Conservation (phyloP, 1,140 invertebrate genomes). For the Neotoxoptera formosana region DNA sequence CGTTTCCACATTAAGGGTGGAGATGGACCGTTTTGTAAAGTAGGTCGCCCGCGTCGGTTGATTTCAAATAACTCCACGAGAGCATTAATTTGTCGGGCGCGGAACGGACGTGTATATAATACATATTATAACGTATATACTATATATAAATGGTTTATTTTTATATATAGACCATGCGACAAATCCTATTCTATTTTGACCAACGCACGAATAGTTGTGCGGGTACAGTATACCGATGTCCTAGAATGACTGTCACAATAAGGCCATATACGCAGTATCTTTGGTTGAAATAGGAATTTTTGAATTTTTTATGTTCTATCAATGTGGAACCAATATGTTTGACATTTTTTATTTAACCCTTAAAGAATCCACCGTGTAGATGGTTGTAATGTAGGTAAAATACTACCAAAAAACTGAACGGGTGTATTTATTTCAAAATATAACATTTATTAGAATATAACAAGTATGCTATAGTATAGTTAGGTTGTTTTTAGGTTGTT, state of each 20-base stretch:
- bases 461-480: no score
- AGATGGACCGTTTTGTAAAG: slow-evolving; percentile 29
- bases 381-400: no score
- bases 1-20: slow-evolving; percentile 42
- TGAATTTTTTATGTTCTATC: no score
- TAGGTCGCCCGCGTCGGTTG: background rate
- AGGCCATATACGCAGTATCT: no score
- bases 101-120: background rate
- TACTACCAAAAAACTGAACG: no score
- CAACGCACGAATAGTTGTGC: background rate
- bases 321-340: no score
- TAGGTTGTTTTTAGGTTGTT: no score
- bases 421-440: no score
- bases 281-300: no score
- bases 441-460: no score
- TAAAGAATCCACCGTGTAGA: no score
- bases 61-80: slow-evolving; percentile 21
- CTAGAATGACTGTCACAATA: background rate
- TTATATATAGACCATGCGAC: background rate
- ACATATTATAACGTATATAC: background rate
- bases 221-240: background rate
- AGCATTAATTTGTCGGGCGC: slow-evolving; percentile 1
- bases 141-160: background rate
- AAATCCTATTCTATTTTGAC: background rate
- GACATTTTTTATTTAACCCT: no score